A percentile compares a stretch with the other conserved stretches of the same genome.
These are phyloP conservation scores for Leptosomus discolor DNA, from an alignment of 2,113 vertebrate genomes.

Conservation along the genomic window DNA sequence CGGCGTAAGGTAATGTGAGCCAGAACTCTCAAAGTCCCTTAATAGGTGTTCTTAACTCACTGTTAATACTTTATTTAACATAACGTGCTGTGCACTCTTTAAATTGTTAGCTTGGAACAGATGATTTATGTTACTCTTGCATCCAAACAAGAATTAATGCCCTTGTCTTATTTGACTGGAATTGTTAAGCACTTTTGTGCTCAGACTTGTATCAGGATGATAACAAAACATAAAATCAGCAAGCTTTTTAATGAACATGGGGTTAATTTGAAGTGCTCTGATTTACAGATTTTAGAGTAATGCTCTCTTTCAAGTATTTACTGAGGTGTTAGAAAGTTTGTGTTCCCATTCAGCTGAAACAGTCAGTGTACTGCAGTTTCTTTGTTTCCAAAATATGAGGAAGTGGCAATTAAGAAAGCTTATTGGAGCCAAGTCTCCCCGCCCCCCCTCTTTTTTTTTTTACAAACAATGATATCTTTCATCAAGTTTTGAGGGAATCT, in stretches of 20 bases:
- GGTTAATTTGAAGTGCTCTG: slow-evolving; percentile 30
- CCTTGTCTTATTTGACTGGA: slow-evolving; percentile 39
- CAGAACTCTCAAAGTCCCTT: slow-evolving; percentile 62
- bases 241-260: slow-evolving; percentile 39
- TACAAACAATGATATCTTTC: neutral
- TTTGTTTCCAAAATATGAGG: neutral
- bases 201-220: slow-evolving; percentile 22
- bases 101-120: slow-evolving; percentile 42
- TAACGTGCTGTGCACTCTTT: slow-evolving; percentile 28
- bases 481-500: neutral
- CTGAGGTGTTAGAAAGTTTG: slow-evolving; percentile 10
- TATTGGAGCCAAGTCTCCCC: neutral
- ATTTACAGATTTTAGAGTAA: slow-evolving; percentile 39
- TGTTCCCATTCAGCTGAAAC: neutral
- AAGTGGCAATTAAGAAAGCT: neutral
- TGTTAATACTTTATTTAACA: slow-evolving; percentile 61
- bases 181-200: slow-evolving; percentile 37
- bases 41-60: slow-evolving; percentile 56
- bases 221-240: slow-evolving; percentile 53
- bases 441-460: neutral
- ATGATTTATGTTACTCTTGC: slow-evolving; percentile 42
- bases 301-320: neutral
- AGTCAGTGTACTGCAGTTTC: neutral
- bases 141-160: slow-evolving; percentile 30
- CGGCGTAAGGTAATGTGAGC: slow-evolving; percentile 21